A percentile compares a stretch with the other conserved stretches of the same genome.
Conservation (phyloP, 2,888 invertebrate species). For the Eristalinus aeneus region DNA sequence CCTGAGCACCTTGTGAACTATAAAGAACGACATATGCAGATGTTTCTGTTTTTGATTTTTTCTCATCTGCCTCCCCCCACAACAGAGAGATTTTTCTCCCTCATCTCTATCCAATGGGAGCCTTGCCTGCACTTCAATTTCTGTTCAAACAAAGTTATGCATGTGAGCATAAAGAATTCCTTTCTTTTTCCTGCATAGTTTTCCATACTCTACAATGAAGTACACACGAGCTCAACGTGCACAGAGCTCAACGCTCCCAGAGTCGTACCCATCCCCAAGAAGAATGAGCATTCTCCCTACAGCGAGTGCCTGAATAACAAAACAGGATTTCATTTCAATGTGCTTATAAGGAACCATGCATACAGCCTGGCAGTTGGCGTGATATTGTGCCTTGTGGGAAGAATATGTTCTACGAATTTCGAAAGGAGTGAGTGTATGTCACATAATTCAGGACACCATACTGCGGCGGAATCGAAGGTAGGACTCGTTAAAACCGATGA, state of each 20-base stretch:
- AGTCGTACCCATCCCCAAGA: not conserved
- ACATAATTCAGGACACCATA: no score
- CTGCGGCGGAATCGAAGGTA: no score
- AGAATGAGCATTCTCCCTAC: not conserved
- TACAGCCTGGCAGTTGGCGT: not conserved
- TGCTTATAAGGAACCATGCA: constrained; percentile 2
- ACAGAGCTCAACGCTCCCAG: not conserved
- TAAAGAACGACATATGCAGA: not conserved
- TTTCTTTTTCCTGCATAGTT: not conserved
- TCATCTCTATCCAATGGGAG: no score
- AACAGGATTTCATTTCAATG: constrained; percentile 54
- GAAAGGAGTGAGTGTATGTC: not conserved
- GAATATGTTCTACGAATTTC: no score
- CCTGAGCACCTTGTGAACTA: not conserved
- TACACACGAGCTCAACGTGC: constrained; percentile 10
- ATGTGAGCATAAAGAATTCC: constrained; percentile 23
- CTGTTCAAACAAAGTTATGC: constrained; percentile 22
- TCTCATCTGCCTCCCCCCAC: not conserved
- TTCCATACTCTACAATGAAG: constrained; percentile 1
- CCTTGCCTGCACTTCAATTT: not conserved
- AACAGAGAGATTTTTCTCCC: not conserved
- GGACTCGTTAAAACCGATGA: no score
- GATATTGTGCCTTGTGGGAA: not conserved
- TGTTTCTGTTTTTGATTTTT: not conserved
- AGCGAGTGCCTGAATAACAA: constrained; percentile 19